phyloP scores from a whole-genome alignment of 1,140 invertebrate species.

The Drosophila arawakana region DNA sequence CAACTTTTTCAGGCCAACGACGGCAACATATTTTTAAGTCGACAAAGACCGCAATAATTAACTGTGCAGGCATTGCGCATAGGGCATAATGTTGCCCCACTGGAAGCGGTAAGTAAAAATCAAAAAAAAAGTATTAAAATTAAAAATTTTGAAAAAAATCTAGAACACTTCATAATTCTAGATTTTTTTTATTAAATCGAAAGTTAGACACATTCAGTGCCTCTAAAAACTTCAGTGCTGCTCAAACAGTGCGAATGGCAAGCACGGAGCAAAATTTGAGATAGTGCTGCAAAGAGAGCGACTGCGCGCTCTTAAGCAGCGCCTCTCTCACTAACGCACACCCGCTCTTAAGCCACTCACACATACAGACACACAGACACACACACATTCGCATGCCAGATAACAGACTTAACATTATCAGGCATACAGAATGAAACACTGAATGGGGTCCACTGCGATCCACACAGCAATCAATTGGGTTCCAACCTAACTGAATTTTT shows the following conservation, averaged over 20 bases:
- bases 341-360: constrained; percentile 15
- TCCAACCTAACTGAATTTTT: constrained; percentile 2
- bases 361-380: not conserved
- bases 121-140: not conserved
- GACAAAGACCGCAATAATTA: constrained; percentile 63
- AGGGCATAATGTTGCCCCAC: constrained; percentile 83
- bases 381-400: not conserved
- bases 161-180: not conserved
- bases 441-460: not conserved
- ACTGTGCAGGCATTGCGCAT: constrained; percentile 66
- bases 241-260: constrained; percentile 17
- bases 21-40: constrained; percentile 68
- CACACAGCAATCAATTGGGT: not conserved
- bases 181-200: too few relatives aligned
- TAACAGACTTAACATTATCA: constrained; percentile 26
- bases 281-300: constrained; percentile 3
- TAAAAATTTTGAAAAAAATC: not conserved
- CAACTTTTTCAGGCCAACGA: constrained; percentile 67
- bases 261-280: not conserved
- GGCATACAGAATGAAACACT: not conserved
- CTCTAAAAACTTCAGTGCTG: constrained; percentile 3
- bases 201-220: not conserved
- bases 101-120: constrained; percentile 79
- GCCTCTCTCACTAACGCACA: constrained; percentile 11
- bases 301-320: constrained; percentile 26